Conservation (phyloP, 2,888 invertebrate species). For the Parnassius mnemosyne region DNA sequence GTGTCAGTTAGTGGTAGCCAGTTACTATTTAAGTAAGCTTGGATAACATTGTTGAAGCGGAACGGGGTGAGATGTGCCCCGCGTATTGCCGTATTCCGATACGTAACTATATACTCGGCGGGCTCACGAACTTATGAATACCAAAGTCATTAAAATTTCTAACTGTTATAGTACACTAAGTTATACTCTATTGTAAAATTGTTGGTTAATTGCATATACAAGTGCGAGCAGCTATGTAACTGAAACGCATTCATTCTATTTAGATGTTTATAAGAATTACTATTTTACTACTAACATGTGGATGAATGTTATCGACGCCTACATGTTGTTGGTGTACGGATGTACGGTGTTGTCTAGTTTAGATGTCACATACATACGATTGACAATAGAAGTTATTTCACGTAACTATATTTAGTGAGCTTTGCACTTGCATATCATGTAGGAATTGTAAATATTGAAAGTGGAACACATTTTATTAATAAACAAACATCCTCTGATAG, state of each 20-base stretch:
- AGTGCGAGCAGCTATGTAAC: constrained; percentile 74
- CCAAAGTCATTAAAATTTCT: constrained; percentile 78
- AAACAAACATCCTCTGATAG: constrained; percentile 19
- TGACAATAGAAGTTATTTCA: constrained; percentile 49
- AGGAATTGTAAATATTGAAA: constrained; percentile 68
- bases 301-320: constrained; percentile 38
- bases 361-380: constrained; percentile 50
- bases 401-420: constrained; percentile 75
- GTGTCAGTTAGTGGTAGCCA: constrained; percentile 71
- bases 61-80: neutral
- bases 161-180: constrained; percentile 71
- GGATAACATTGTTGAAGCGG: constrained; percentile 46
- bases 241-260: constrained; percentile 59
- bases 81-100: constrained; percentile 21
- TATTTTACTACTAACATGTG: constrained; percentile 51
- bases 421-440: constrained; percentile 81
- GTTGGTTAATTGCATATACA: constrained; percentile 73
- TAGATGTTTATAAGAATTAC: constrained; percentile 58
- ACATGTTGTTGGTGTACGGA: constrained; percentile 42
- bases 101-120: constrained; percentile 25
- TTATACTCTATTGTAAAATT: constrained; percentile 68
- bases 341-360: constrained; percentile 54
- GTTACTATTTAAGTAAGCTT: constrained; percentile 66
- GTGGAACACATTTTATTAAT: constrained; percentile 51
- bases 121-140: constrained; percentile 60